phyloP scores from a whole-genome alignment of 2,797 vertebrate species.

The Premnoplex brunnescens region DNA sequence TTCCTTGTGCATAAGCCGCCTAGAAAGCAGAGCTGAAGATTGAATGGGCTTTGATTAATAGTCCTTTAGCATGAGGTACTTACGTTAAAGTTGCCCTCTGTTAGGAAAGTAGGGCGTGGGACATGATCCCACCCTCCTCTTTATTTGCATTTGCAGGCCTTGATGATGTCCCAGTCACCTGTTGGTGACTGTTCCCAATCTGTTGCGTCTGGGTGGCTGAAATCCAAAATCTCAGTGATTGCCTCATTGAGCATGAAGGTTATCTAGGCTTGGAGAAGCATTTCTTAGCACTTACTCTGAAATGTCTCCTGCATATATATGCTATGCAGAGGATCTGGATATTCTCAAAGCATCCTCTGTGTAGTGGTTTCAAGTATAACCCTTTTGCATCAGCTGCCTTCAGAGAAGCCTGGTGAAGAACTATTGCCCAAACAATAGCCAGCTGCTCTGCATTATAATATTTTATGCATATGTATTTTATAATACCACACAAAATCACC shows the following conservation, averaged over 20 bases:
- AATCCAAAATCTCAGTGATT: not conserved
- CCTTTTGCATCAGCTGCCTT: conserved; percentile 31
- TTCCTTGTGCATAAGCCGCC: not conserved
- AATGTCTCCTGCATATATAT: not conserved
- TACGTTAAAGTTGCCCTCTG: not conserved
- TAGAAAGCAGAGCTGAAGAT: not conserved
- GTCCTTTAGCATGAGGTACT: not conserved
- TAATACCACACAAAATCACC: not conserved
- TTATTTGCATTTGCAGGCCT: not conserved
- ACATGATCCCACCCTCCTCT: not conserved
- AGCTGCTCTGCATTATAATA: not conserved
- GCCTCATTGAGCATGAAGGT: not conserved
- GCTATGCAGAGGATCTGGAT: conserved; percentile 16
- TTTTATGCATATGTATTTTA: not conserved
- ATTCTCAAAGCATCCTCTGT: conserved; percentile 22
- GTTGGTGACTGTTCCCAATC: not conserved
- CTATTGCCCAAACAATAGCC: not conserved
- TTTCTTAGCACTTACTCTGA: not conserved
- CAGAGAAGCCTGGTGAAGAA: conserved; percentile 4
- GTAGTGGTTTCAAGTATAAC: conserved; percentile 13
- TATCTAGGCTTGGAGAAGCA: not conserved
- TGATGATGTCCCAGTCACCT: not conserved
- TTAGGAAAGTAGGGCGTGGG: not conserved
- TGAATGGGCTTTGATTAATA: not conserved
- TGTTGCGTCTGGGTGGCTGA: not conserved